Base-by-base conservation (phyloP, 2,888 invertebrate species). In the Incurvaria masculella region DNA sequence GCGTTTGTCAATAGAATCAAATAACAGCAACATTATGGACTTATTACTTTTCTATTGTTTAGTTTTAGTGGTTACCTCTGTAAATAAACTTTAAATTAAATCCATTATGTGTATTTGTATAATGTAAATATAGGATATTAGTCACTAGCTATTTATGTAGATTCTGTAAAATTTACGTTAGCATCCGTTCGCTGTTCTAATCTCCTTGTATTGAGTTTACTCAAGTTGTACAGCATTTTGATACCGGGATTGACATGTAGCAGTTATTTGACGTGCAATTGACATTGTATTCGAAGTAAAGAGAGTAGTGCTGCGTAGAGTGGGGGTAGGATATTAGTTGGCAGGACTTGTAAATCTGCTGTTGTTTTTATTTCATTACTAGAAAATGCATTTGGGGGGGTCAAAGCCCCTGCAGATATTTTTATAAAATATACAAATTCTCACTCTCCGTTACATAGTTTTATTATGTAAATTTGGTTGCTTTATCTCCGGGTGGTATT, bases 391-490 rank as follows among this genome's bases (percentile, higher is more conserved):
- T 33, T 33, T 33, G 6, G 3, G 33, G 14, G 23, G 33, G 14
- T 18, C 33, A 19, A 62, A 66, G 74, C 58, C 72, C 72, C 74
- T 67, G 74, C 72, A 74, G 73, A 76, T 78, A 78, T 78, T 78
- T 76, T 78, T 78, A 76, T 78, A 78, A 75, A 76, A 69, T 69
- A 74, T 75, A 70, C 74, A 72, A 72, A 73, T 62, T 71, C 68
- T 68, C 72, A 69, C 70, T 72, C 70, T 74, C 71, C 71, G 68
- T 75, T 74, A 74, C 72, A 72, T 69, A 33, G 62, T 61, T 63
- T 66, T 61, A 64, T 63, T 68, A 64, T 74, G 74, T 74, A 75
- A 74, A 72, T 61, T 61, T 72, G 69, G 68, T 64, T 64, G 61
- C 69, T 68, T 63, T 62, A 61, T 72, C 68, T 68, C 69, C 11